Percentiles rank a stretch among this genome's conserved stretches.
phyloP scores from a whole-genome alignment of 2,888 invertebrate genomes.

The Trichacis sp. region DNA sequence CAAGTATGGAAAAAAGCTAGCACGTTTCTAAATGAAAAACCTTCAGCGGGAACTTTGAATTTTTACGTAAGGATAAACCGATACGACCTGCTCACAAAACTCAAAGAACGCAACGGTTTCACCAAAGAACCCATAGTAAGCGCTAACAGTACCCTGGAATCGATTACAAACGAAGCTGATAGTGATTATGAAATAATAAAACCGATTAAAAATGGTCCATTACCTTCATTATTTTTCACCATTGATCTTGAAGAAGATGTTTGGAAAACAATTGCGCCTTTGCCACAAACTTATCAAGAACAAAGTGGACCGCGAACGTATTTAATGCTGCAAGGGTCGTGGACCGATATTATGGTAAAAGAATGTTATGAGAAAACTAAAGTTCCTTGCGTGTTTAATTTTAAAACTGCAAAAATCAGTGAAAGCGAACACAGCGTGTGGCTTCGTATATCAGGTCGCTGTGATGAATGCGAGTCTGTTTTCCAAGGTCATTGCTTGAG shows the following conservation, averaged over 20 bases:
- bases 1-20: not conserved
- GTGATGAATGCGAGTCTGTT: slow-evolving; percentile 6
- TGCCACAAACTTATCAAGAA: not conserved
- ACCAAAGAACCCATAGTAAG: no score
- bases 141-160: not conserved
- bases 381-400: slow-evolving; percentile 11
- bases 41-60: not conserved
- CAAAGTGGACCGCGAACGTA: not conserved
- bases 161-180: not conserved
- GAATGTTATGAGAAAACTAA: not conserved
- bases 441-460: slow-evolving; percentile 3
- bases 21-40: not conserved
- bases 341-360: slow-evolving; percentile 10
- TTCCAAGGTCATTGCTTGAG: slow-evolving; percentile 7
- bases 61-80: not conserved
- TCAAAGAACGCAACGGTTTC: not conserved
- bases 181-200: not conserved
- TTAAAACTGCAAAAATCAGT: slow-evolving; percentile 8
- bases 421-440: not conserved
- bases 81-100: not conserved
- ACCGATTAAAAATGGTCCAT: not conserved
- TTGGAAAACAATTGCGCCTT: not conserved
- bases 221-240: not conserved
- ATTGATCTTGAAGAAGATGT: not conserved
- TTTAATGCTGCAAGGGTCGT: not conserved